These are phyloP conservation scores for Siniperca chuatsi DNA, from an alignment of 2,113 vertebrate species.

Conservation along the genomic window DNA sequence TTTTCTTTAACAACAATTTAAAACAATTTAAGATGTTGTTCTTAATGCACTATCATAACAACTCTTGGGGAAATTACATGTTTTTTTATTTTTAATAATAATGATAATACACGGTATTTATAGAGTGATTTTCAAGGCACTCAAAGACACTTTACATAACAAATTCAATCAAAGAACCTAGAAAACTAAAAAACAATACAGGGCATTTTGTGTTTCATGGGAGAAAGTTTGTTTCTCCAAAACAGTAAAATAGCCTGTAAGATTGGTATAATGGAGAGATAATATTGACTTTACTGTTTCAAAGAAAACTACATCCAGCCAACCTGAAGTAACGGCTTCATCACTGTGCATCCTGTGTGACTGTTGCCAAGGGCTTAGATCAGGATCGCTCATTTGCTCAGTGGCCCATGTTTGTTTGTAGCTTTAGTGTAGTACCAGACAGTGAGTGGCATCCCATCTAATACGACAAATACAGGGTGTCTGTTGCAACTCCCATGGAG, in stretches of 20 bases:
- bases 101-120: neutral
- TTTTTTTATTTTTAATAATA: neutral
- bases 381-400: neutral
- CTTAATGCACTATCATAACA: too few species aligned
- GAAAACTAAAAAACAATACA: neutral
- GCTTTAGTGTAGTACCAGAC: neutral
- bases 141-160: neutral
- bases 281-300: neutral
- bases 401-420: neutral
- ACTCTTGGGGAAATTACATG: too few species aligned
- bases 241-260: neutral
- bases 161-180: neutral
- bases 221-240: neutral
- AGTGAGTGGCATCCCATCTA: neutral
- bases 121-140: neutral
- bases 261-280: neutral
- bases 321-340: neutral
- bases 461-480: neutral
- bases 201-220: neutral
- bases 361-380: fast-evolving
- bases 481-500: neutral
- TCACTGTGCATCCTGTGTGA: neutral
- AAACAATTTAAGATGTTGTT: neutral
- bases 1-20: neutral
- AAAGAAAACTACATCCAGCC: neutral